Evolutionary conservation across 1,140 invertebrate genomes (phyloP).

Genomic region (Aphelenchoides besseyi): DNA sequence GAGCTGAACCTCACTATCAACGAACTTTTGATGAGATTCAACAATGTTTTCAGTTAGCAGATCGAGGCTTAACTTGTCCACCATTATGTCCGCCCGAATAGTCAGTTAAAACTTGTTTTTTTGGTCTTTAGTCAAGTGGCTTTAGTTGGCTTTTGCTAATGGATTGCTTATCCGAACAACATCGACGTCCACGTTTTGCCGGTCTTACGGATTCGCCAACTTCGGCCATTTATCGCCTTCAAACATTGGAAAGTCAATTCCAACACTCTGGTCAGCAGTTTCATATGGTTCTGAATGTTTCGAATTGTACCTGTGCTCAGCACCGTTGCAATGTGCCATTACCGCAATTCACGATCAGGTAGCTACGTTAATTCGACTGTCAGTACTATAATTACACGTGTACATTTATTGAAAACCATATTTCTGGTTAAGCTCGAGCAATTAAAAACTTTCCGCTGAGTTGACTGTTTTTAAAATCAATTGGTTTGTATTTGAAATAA

Average conservation of each 20-base stretch:
- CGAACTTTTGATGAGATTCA: slow-evolving; percentile 54
- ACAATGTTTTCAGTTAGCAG: slow-evolving; percentile 36
- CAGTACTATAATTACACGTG: slow-evolving; percentile 2
- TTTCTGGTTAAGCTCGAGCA: not conserved
- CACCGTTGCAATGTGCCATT: slow-evolving; percentile 51
- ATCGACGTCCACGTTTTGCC: slow-evolving; percentile 50
- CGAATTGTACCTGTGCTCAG: slow-evolving; percentile 55
- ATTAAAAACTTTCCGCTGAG: not conserved
- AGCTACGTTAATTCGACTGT: not conserved
- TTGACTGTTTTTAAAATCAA: slow-evolving; percentile 19
- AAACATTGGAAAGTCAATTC: slow-evolving; percentile 36
- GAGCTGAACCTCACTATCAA: slow-evolving; percentile 56
- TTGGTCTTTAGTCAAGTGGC: not conserved
- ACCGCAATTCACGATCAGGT: slow-evolving; percentile 38
- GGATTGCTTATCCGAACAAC: slow-evolving; percentile 53
- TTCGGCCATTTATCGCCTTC: slow-evolving; percentile 37
- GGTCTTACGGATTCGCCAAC: slow-evolving; percentile 36
- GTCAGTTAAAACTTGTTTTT: slow-evolving; percentile 33
- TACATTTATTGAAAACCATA: slow-evolving; percentile 4
- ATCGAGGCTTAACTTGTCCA: slow-evolving; percentile 49
- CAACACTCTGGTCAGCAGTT: slow-evolving; percentile 38
- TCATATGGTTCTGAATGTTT: slow-evolving; percentile 47
- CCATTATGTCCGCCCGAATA: slow-evolving; percentile 47
- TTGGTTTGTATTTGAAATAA: slow-evolving; percentile 18
- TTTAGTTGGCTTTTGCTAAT: slow-evolving; percentile 47